A percentile compares a stretch with the other conserved stretches of the same genome.
Conservation (phyloP, 2,888 invertebrate species). For the Agriopis leucophaearia region DNA sequence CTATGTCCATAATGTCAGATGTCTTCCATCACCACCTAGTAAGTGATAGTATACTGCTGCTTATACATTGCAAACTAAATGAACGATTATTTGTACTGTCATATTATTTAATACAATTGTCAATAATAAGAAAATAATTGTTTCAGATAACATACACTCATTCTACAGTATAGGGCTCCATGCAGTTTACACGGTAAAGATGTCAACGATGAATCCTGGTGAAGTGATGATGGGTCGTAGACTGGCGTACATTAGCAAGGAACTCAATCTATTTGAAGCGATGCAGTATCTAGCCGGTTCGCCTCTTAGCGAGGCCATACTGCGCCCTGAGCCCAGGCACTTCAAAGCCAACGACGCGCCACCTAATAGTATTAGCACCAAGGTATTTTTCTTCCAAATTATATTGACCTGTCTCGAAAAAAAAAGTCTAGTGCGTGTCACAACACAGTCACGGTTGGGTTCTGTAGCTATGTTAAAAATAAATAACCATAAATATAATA, state of each 20-base stretch:
- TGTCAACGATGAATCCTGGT: constrained; percentile 64
- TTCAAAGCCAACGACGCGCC: constrained; percentile 58
- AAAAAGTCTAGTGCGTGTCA: background rate
- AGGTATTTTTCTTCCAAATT: constrained; percentile 56
- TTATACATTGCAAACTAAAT: background rate
- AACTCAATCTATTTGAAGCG: constrained; percentile 87
- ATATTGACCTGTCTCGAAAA: background rate
- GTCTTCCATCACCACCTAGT: constrained; percentile 72
- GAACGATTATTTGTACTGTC: too few relatives aligned
- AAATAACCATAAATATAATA: too few relatives aligned
- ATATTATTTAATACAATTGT: too few relatives aligned
- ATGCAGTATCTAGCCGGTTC: constrained; percentile 87
- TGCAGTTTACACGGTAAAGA: constrained; percentile 71
- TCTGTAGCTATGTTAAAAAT: too few relatives aligned
- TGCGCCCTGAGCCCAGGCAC: constrained; percentile 84
- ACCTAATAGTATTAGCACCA: constrained; percentile 56
- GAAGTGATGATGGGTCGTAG: constrained; percentile 63
- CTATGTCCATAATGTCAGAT: constrained; percentile 73
- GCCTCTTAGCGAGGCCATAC: constrained; percentile 85
- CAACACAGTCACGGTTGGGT: background rate
- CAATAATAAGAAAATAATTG: background rate
- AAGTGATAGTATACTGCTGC: constrained; percentile 52
- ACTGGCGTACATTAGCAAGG: constrained; percentile 75
- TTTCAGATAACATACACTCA: constrained; percentile 72
- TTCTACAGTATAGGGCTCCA: constrained; percentile 72